Evolutionary conservation across 2,888 invertebrate genomes (phyloP).

Genomic region (Alitta virens): DNA sequence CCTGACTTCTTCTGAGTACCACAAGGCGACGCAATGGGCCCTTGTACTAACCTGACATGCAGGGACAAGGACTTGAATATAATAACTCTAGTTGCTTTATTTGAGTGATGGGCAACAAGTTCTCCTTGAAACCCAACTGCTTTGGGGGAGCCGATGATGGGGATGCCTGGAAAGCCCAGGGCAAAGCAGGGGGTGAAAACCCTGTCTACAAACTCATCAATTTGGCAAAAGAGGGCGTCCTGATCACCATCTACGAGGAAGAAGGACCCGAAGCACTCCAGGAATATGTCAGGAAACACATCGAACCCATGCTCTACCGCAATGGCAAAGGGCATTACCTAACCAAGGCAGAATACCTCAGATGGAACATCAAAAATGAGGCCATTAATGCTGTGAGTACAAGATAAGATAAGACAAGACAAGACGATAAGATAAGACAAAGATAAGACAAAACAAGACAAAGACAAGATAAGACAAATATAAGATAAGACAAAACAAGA

Average conservation of each 20-base stretch:
- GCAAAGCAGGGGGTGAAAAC: slow-evolving; percentile 45
- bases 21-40: too few species aligned
- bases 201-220: slow-evolving; percentile 50
- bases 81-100: too few species aligned
- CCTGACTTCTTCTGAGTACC: too few species aligned
- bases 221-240: slow-evolving; percentile 41
- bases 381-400: slow-evolving; percentile 47
- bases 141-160: slow-evolving; percentile 34
- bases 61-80: too few species aligned
- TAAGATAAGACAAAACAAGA: too few species aligned
- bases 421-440: too few species aligned
- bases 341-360: slow-evolving; percentile 41
- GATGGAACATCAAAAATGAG: slow-evolving; percentile 78
- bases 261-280: slow-evolving; percentile 41
- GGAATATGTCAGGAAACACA: slow-evolving; percentile 40
- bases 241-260: slow-evolving; percentile 37
- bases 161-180: slow-evolving; percentile 52
- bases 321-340: slow-evolving; percentile 43
- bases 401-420: too few species aligned
- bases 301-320: slow-evolving; percentile 46
- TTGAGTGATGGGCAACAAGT: too few species aligned
- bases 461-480: too few species aligned
- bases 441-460: too few species aligned
- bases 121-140: too few species aligned
- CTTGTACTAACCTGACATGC: too few species aligned